Evolutionary conservation across 92 coral and sea anemone genomes (phyloP).

Genomic region (Galaxea fascicularis): DNA sequence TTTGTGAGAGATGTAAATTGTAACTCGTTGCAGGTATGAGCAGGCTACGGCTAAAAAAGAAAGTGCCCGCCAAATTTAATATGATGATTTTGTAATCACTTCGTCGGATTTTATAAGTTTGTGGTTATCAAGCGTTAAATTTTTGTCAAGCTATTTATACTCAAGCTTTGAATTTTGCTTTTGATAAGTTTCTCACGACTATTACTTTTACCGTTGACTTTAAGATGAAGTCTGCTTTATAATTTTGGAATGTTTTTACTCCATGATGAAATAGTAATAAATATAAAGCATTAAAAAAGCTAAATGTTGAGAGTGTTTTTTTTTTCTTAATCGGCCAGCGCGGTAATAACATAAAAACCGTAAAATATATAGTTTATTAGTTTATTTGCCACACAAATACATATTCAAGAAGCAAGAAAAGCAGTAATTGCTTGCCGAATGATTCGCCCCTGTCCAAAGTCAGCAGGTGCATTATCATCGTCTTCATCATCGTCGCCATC

Average conservation of each 20-base stretch:
- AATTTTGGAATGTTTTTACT: constrained; percentile 30
- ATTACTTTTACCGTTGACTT: constrained; percentile 29
- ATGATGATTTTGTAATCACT: constrained; percentile 26
- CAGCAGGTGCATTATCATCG: constrained; percentile 20
- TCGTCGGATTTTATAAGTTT: constrained; percentile 15
- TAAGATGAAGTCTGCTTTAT: constrained; percentile 22
- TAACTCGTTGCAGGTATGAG: constrained; percentile 17
- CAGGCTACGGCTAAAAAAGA: constrained; percentile 20
- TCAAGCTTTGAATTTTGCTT: constrained; percentile 35
- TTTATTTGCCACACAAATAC: constrained; percentile 7
- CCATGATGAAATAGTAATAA: no score
- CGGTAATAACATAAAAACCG: constrained; percentile 13
- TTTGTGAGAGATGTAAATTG: constrained; percentile 23
- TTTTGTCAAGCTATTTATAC: constrained; percentile 24
- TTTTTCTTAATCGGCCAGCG: constrained; percentile 10
- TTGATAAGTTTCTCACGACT: constrained; percentile 18
- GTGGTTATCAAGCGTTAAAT: constrained; percentile 18
- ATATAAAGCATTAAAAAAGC: constrained; percentile 9
- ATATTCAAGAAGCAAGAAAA: constrained; percentile 25
- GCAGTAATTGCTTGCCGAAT: constrained; percentile 38
- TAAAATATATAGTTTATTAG: constrained; percentile 3
- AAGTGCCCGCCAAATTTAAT: constrained; percentile 19
- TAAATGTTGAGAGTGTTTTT: constrained; percentile 15
- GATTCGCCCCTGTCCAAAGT: constrained; percentile 36
- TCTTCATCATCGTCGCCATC: constrained; percentile 40